Conservation (phyloP, 1,140 invertebrate species). For the Myzus persicae region DNA sequence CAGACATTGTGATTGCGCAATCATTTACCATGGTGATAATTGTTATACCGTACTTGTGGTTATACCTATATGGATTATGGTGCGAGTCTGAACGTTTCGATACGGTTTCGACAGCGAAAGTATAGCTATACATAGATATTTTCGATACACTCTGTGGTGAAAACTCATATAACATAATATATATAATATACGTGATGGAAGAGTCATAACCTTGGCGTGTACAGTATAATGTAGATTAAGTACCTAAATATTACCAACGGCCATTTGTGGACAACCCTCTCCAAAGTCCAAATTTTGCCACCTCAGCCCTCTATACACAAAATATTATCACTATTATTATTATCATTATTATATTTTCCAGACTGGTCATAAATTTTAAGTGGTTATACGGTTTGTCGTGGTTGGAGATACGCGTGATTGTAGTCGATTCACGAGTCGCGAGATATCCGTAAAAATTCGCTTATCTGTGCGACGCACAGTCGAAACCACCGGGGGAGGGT, state of each 20-base stretch:
- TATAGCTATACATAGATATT: too few relatives aligned
- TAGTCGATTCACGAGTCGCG: background rate
- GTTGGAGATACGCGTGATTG: background rate
- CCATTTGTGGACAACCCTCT: background rate
- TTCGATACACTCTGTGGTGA: too few relatives aligned
- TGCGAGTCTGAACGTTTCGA: too few relatives aligned
- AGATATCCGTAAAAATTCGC: background rate
- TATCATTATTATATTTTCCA: background rate
- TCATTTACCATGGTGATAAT: too few relatives aligned
- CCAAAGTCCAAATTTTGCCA: background rate
- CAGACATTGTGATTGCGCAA: too few relatives aligned
- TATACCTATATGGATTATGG: too few relatives aligned
- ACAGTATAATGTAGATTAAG: background rate
- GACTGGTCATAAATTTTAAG: slow-evolving; percentile 23
- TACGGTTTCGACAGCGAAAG: too few relatives aligned
- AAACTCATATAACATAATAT: too few relatives aligned
- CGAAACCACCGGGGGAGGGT: background rate
- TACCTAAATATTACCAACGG: background rate
- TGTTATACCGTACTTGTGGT: too few relatives aligned
- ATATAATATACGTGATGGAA: too few relatives aligned
- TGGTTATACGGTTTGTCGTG: background rate
- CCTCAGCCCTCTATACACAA: background rate
- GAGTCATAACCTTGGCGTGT: too few relatives aligned
- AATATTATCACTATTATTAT: background rate
- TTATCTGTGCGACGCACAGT: background rate